A percentile compares a stretch with the other conserved stretches of the same genome.
phyloP scores from a whole-genome alignment of 2,888 invertebrate species.

The Dimorphilus gyrociliatus region DNA sequence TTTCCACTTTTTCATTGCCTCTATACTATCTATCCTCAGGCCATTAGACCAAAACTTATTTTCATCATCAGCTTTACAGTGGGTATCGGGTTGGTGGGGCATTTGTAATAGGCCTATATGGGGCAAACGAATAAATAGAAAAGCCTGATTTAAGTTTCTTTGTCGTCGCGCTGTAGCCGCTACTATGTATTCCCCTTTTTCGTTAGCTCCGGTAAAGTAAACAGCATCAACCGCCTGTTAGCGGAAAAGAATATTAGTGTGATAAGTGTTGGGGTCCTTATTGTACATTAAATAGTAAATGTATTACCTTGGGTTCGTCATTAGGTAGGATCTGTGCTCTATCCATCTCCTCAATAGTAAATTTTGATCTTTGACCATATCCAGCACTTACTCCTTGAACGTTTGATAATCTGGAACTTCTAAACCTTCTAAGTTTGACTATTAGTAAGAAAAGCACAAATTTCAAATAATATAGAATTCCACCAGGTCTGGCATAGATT shows the following conservation, averaged over 20 bases:
- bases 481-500: too few species aligned
- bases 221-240: conserved; percentile 57
- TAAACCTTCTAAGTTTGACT: too few species aligned
- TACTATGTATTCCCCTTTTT: conserved; percentile 49
- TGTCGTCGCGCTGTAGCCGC: conserved; percentile 42
- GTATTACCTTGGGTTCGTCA: conserved; percentile 37
- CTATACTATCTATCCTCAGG: conserved; percentile 48
- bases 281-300: neutral
- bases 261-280: neutral
- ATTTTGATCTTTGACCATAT: conserved; percentile 40
- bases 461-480: too few species aligned
- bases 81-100: conserved; percentile 54
- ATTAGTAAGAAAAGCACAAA: too few species aligned
- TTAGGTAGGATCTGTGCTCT: conserved; percentile 45
- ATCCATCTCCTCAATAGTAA: conserved; percentile 44
- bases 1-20: conserved; percentile 58
- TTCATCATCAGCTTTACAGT: too few species aligned
- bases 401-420: too few species aligned
- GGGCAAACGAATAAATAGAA: conserved; percentile 52
- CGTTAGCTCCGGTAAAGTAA: conserved; percentile 53
- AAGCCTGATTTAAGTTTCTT: conserved; percentile 49
- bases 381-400: conserved; percentile 29
- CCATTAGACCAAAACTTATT: too few species aligned
- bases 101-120: conserved; percentile 52
- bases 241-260: neutral